phyloP scores from a whole-genome alignment of 2,888 invertebrate species.

The Lepidocyrtoides sp. region DNA sequence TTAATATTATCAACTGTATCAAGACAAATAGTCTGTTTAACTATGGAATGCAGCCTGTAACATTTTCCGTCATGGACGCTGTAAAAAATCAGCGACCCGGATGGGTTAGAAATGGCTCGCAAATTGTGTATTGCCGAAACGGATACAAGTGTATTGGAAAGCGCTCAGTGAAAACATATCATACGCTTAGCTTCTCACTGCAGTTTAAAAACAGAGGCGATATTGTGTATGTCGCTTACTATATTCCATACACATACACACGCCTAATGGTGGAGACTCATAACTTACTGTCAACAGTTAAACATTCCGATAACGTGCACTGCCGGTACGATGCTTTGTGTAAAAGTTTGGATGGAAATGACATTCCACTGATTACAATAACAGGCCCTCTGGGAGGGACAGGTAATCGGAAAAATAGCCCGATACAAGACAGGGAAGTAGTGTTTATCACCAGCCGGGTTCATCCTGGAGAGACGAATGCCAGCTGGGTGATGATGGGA shows the following conservation, averaged over 20 bases:
- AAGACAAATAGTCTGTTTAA: slow-evolving; percentile 95
- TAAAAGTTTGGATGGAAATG: slow-evolving; percentile 91
- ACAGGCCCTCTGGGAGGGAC: slow-evolving; percentile 89
- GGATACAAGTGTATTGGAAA: slow-evolving; percentile 89
- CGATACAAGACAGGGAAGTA: slow-evolving; percentile 88
- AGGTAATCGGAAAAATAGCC: background rate
- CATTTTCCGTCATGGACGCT: slow-evolving; percentile 94
- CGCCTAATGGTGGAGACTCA: slow-evolving; percentile 89
- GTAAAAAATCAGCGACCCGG: slow-evolving; percentile 86
- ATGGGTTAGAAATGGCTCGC: slow-evolving; percentile 90
- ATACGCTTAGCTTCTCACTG: slow-evolving; percentile 93
- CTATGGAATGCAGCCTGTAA: slow-evolving; percentile 95
- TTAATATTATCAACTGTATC: slow-evolving; percentile 96
- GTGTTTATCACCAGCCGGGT: slow-evolving; percentile 93
- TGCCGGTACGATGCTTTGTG: slow-evolving; percentile 91
- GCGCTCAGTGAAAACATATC: slow-evolving; percentile 89
- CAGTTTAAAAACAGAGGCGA: slow-evolving; percentile 92
- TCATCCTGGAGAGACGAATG: slow-evolving; percentile 96
- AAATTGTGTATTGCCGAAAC: slow-evolving; percentile 95
- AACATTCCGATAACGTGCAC: slow-evolving; percentile 88
- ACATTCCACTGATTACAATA: slow-evolving; percentile 92
- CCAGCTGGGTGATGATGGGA: slow-evolving; percentile 96
- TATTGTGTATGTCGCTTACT: slow-evolving; percentile 95
- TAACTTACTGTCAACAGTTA: slow-evolving; percentile 47
- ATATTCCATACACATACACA: slow-evolving; percentile 95